phyloP scores from a whole-genome alignment of 1,140 invertebrate species.

The Aphelinus certus region DNA sequence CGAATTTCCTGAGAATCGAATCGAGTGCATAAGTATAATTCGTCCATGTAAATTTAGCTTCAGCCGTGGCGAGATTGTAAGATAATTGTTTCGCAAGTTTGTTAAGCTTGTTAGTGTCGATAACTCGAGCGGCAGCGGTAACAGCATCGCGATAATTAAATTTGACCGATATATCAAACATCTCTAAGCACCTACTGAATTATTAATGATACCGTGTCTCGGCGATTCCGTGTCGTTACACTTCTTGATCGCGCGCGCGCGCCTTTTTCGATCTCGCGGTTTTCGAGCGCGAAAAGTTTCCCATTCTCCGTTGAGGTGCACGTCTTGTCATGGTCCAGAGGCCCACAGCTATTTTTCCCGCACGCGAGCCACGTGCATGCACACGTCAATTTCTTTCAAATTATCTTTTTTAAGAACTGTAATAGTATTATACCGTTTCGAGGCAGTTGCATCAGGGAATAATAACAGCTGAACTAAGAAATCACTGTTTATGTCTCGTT shows the following conservation, averaged over 20 bases:
- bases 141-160: constrained; percentile 18
- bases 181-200: constrained; percentile 1
- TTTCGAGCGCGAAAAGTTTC: not conserved
- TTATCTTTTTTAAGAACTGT: constrained; percentile 11
- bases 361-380: not conserved
- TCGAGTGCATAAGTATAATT: too few species aligned
- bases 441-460: constrained; percentile 8
- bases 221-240: not conserved
- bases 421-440: constrained; percentile 19
- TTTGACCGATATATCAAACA: constrained; percentile 14
- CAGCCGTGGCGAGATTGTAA: not conserved
- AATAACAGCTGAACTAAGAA: not conserved
- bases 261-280: not conserved
- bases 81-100: constrained; percentile 31
- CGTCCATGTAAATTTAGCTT: not conserved
- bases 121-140: not conserved
- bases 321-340: not conserved
- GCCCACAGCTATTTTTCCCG: not conserved
- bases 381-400: not conserved
- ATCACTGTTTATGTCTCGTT: not conserved
- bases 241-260: not conserved
- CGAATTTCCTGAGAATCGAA: too few species aligned
- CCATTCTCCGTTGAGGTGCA: too few species aligned
- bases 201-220: constrained; percentile 2
- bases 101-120: constrained; percentile 6